Evolutionary conservation across 2,113 vertebrate species (phyloP), one percentile per base, ranked within the genome.

Genomic region (Trematomus loennbergii): DNA sequence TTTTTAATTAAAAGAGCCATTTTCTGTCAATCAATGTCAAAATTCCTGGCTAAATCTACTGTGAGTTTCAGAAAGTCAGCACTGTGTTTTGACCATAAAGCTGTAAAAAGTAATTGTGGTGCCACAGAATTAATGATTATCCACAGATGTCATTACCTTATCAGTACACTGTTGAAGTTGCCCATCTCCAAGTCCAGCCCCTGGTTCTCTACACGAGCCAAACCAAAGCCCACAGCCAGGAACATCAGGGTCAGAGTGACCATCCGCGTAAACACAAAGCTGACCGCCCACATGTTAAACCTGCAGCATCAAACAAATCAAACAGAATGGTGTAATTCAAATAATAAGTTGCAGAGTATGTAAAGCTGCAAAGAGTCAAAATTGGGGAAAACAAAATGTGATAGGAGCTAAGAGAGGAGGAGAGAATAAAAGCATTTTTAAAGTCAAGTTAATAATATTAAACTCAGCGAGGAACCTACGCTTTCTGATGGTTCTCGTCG

Each of bases 401-500:
- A 29, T 29, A 3, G 29, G 3, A 29, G 29, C 29, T 29, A 29
- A 29, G 29, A 29, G 29, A 29, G 29, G 29, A 29, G 29, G 29
- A 29, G 29, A 29, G 29, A 29, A 29, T 29, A 29, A 29, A 4
- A 29, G 29, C 29, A 29, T 29, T 29, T 12, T 46, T 18, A 36
- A 36, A 0, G n/a, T 57, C 17, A 49, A 20, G 43, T 54, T 10
- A 33, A 65, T 17, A 25, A 29, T 29, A 29, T 29, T 29, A 50
- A 77, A 40, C 20, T 15, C 25, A 7, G 36, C 16, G 20, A 43
- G 17, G 48, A 1, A 91, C 97, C 96, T 90, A 98, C 98, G 98
- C 95, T 93, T 97, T 99, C 92, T 97, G 96, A 3, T 99, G 98
- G 91, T 96, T 98, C 91, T 99, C 97, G 0, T 99, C 97, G 0